Percentiles rank a stretch among this genome's conserved stretches.
phyloP scores from a whole-genome alignment of 2,888 invertebrate genomes.

The Pasiphila rectangulata region DNA sequence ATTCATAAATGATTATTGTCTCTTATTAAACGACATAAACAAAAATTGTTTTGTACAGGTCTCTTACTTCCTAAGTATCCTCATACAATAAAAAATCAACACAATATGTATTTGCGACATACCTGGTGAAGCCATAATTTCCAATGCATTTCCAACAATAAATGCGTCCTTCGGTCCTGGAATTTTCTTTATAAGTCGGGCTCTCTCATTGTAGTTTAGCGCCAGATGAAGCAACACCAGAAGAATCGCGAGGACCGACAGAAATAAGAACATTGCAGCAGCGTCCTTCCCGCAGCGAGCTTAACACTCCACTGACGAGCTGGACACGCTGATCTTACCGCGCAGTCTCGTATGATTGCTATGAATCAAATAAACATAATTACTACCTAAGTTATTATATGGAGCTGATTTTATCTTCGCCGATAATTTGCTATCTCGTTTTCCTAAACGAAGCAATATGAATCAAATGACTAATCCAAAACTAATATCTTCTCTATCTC shows the following conservation, averaged over 20 bases:
- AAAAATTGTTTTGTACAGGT: too few relatives aligned
- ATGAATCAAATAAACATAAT: neutral
- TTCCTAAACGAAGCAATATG: too few relatives aligned
- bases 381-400: too few relatives aligned
- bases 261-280: slow-evolving; percentile 38
- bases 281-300: slow-evolving; percentile 10
- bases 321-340: neutral
- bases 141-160: slow-evolving; percentile 45
- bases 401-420: too few relatives aligned
- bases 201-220: slow-evolving; percentile 46
- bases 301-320: slow-evolving; percentile 7
- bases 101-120: slow-evolving; percentile 9
- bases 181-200: slow-evolving; percentile 43
- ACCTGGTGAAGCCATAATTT: slow-evolving; percentile 44
- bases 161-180: slow-evolving; percentile 47
- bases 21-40: too few relatives aligned
- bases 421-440: too few relatives aligned
- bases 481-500: too few relatives aligned
- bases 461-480: too few relatives aligned
- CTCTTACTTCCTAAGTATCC: too few relatives aligned
- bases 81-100: neutral
- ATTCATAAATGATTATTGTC: too few relatives aligned
- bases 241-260: slow-evolving; percentile 31
- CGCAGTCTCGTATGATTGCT: neutral
- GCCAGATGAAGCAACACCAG: slow-evolving; percentile 41